A percentile compares a stretch with the other conserved stretches of the same genome.
phyloP scores from a whole-genome alignment of 2,113 vertebrate species.

The Rhea americana region DNA sequence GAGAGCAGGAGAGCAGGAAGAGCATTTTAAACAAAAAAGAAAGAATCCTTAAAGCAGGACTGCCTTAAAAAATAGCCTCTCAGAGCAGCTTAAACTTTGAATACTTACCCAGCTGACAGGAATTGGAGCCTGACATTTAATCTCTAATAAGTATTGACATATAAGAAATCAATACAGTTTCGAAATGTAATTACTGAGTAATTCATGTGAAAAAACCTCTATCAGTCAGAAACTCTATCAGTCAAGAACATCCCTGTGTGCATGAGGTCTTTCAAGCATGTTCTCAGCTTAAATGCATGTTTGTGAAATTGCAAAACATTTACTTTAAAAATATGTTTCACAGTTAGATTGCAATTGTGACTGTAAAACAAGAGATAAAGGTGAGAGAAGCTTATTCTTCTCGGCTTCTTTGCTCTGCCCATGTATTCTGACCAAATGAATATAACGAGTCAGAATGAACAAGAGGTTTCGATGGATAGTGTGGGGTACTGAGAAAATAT shows the following conservation, averaged over 20 bases:
- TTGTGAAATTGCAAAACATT: not conserved
- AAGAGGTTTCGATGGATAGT: not conserved
- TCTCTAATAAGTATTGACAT: constrained; percentile 54
- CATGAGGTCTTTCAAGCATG: not conserved
- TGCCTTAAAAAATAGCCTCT: not conserved
- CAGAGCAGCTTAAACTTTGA: not conserved
- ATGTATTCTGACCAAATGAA: not conserved
- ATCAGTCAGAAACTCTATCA: constrained; percentile 22
- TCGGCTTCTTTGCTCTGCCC: not conserved
- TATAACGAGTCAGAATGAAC: not conserved
- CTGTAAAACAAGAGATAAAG: not conserved
- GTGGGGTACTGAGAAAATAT: not conserved
- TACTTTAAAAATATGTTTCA: not conserved
- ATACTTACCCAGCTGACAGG: not conserved
- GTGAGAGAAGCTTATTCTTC: not conserved
- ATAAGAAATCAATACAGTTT: constrained; percentile 59
- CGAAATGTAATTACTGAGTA: constrained; percentile 43
- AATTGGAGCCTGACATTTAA: constrained; percentile 13
- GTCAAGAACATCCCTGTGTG: not conserved
- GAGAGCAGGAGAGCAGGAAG: not conserved
- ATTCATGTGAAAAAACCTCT: constrained; percentile 10
- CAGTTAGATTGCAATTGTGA: not conserved
- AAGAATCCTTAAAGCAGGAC: not conserved
- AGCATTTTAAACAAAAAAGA: not conserved
- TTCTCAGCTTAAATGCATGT: not conserved